Evolutionary conservation across 2,113 vertebrate genomes (phyloP).

Genomic region (Nyctibius bracteatus): DNA sequence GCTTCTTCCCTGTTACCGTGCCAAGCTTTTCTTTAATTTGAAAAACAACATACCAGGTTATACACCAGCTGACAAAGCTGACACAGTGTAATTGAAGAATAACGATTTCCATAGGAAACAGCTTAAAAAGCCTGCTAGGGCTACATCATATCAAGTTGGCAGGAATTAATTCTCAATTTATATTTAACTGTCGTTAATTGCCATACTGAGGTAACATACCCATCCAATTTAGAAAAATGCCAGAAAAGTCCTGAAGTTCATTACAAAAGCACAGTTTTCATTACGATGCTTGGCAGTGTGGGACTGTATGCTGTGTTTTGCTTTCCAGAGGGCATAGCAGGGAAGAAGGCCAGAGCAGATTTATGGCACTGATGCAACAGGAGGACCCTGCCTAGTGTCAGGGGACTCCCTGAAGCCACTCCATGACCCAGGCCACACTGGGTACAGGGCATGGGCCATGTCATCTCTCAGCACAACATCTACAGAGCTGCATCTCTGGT

Average conservation of each 20-base stretch:
- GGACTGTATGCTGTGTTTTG: background rate
- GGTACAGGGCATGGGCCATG: background rate
- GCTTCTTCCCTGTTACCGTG: background rate
- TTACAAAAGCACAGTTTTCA: background rate
- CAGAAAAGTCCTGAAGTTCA: background rate
- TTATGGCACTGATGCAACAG: background rate
- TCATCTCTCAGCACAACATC: background rate
- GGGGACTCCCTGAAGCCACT: background rate
- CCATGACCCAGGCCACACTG: rapidly evolving
- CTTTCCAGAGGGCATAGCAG: background rate
- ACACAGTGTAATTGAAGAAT: background rate
- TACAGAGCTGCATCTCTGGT: background rate
- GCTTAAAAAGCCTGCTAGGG: background rate
- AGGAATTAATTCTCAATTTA: background rate
- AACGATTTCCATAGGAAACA: background rate
- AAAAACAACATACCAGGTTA: background rate
- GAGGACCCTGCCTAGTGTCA: background rate
- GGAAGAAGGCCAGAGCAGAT: background rate
- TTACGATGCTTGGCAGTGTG: background rate
- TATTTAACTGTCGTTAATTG: background rate
- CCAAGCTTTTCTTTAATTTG: background rate
- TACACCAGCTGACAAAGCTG: background rate
- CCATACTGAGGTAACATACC: background rate
- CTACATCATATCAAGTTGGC: background rate
- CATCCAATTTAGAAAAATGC: background rate